These are phyloP conservation scores for Radopholus similis DNA, from an alignment of 1,140 invertebrate genomes.

Conservation along the genomic window DNA sequence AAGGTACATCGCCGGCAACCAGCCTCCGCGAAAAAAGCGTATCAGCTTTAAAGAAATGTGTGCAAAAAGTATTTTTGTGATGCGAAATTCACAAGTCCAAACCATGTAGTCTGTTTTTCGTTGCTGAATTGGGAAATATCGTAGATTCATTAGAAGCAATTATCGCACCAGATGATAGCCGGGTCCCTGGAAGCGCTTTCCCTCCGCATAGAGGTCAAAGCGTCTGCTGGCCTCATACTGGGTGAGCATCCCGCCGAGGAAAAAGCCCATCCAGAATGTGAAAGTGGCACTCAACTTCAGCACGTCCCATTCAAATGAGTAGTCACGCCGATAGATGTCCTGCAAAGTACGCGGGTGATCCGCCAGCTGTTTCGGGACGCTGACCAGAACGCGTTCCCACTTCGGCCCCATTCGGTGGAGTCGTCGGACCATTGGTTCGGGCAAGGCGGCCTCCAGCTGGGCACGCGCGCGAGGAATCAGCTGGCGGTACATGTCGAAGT, in stretches of 20 bases:
- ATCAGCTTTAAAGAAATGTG: background rate
- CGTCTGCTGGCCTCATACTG: background rate
- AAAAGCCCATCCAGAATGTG: background rate
- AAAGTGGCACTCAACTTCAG: background rate
- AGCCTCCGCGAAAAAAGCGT: background rate
- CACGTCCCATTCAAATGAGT: background rate
- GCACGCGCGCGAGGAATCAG: no score
- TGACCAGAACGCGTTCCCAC: background rate
- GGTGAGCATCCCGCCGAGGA: background rate
- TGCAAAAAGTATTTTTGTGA: no score
- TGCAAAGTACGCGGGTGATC: background rate
- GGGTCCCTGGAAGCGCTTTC: background rate
- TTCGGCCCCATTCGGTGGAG: background rate
- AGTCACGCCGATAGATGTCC: background rate
- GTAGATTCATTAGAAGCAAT: no score
- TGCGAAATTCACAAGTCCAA: no score
- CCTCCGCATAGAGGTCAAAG: conserved; percentile 3
- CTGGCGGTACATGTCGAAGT: no score
- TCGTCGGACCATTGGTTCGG: background rate
- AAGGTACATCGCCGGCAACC: background rate
- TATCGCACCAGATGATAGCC: background rate
- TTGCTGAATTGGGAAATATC: no score
- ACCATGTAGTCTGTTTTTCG: no score
- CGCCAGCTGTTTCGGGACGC: background rate
- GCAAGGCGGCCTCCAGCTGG: no score